Evolutionary conservation across 2,797 vertebrate genomes (phyloP), one percentile per base, ranked within the genome.

Genomic region (Basileuterus tristriatus): DNA sequence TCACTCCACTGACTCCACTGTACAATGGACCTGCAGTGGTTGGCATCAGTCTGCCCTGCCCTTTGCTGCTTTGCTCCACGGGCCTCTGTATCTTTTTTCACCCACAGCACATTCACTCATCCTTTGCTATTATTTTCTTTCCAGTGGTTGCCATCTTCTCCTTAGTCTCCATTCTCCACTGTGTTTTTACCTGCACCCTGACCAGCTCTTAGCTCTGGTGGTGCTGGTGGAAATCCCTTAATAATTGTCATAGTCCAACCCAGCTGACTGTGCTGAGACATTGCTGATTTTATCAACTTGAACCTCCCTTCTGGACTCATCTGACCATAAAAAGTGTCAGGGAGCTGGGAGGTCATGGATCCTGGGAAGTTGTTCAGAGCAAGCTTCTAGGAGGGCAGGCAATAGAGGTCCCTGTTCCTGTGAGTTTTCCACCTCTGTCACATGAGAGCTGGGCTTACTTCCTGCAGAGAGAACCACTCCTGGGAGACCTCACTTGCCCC

Each of bases 381-480:
- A 83, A 70, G 13, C 2, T 62, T 64, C 65, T 62, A 7, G 6
- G n/a, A 81, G 17, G 6, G 18, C 13, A 58, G 30, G 20, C 12
- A 44, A 64, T 41, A 64, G 1, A 55, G 7, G 3, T 69, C 7
- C 18, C 4, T 32, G 14, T 8, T 72, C 10, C 75, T 63, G 4
- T 52, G 69, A 69, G 27, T 18, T 68, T 81, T 88, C 27, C 29
- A 56, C 17, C 0, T 2, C 34, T 69, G n/a, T 18, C 37, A 24
- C 23, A 23, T 58, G 49, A 24, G 29, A 52, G 2, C 21, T 41
- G 17, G 17, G 11, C 2, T 64, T 49, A 11, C 20, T 56, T 81
- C 7, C 29, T 63, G 41, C 0, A 1, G 46, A 41, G 37, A 55
- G 10, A 72, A 26, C 11, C 0, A 0, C 8, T 77, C 11, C 47